phyloP scores from a whole-genome alignment of 30 jellyfish, hydroid and myxozoan species.

The Turritopsis dohrnii region DNA sequence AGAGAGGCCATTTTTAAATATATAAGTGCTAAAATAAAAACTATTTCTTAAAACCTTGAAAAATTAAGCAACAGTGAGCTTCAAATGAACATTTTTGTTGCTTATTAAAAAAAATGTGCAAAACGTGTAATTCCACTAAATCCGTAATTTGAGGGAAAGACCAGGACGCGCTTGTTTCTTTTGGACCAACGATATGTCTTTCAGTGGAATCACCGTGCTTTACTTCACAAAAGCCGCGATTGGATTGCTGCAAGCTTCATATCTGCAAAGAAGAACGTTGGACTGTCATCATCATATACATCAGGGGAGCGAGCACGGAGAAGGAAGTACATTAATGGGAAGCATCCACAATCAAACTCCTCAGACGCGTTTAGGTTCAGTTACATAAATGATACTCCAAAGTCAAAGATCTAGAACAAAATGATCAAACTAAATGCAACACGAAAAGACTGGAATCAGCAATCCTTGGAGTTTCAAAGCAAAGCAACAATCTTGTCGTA shows the following conservation, averaged over 20 bases:
- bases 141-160: constrained; percentile 11
- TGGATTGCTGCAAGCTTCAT: constrained; percentile 58
- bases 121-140: background rate
- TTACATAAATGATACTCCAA: constrained; percentile 68
- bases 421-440: background rate
- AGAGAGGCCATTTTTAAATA: too few species aligned
- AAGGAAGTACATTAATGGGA: too few species aligned
- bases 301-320: too few species aligned
- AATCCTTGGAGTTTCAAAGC: constrained; percentile 53
- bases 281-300: constrained; percentile 44
- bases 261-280: constrained; percentile 41
- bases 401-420: background rate
- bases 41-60: too few species aligned
- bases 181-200: constrained; percentile 2
- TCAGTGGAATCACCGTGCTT: background rate
- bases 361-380: too few species aligned
- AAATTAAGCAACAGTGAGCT: too few species aligned
- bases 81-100: too few species aligned
- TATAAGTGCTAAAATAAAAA: too few species aligned
- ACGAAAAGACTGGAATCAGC: constrained; percentile 33
- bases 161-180: constrained; percentile 2
- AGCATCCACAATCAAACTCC: too few species aligned
- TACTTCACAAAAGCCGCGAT: constrained; percentile 31
- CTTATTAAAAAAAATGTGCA: too few species aligned
- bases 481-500: constrained; percentile 22